Base-by-base conservation (phyloP, 2,113 vertebrate genomes). In the Crypturellus undulatus region DNA sequence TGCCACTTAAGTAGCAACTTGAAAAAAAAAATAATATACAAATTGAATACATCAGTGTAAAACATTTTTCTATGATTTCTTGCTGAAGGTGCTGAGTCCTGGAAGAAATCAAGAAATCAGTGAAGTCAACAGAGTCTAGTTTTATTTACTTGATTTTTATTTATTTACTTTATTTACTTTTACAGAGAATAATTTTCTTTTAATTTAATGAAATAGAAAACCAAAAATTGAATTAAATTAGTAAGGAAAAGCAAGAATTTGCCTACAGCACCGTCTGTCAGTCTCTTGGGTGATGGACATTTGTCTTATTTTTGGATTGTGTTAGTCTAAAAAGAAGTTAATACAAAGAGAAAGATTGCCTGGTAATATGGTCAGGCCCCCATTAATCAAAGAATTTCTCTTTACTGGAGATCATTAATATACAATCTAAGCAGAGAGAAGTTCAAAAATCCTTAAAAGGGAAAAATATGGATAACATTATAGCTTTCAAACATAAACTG, bases 221-320 rank as follows among this genome's bases (percentile, higher is more conserved):
- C 6, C 36, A 42, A 79, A 70, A 45, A 5, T 63, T 10, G 58
- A 54, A 63, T 79, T 54, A 6, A 36, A 45, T 18, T 71, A 71
- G 65, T 43, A 62, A 76, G 12, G 26, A 78, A 88, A 92, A 90
- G 4, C 18, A 77, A 79, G n/a, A 51, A 9, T 20, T 32, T 38
- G 5, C 16, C 77, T 17, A 65, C n/a, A 63, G 19, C 21, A 83
- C 1, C 2, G 12, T 60, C 20, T 78, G 54, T 40, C 54, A 58
- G 10, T 45, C 34, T 62, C 20, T 52, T 20, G 12, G n/a, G 7
- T 0, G 0, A 7, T 17, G 6, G 7, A 63, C 63, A 63, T 73
- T 71, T 58, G 6, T 58, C 32, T 67, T 78, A 24, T 32, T 3
- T 67, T 80, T 85, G 60, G 51, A 67, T 32, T 51, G 59, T 34